Conservation (phyloP, 2,888 invertebrate species). For the Watsonalla binaria region DNA sequence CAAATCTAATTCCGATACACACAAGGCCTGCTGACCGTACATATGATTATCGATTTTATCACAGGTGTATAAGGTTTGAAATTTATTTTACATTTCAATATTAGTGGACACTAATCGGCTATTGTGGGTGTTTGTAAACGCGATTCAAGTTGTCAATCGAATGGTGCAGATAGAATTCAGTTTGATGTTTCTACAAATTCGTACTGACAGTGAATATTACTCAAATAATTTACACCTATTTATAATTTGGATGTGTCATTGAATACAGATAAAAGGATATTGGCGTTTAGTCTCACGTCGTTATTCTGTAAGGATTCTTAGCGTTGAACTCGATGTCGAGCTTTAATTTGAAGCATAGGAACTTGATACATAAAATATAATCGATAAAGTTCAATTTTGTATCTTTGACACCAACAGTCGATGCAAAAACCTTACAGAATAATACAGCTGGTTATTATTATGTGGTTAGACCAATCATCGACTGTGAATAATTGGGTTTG, state of each 20-base stretch:
- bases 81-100: background rate
- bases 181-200: constrained; percentile 1
- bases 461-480: no score
- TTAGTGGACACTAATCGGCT: constrained; percentile 2
- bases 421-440: background rate
- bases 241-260: background rate
- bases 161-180: constrained; percentile 19
- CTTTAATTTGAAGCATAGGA: no score
- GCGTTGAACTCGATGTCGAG: no score
- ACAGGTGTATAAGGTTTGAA: constrained; percentile 3
- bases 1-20: constrained; percentile 8
- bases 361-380: background rate
- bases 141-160: constrained; percentile 20
- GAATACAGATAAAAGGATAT: background rate
- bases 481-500: no score
- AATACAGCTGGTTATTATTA: no score
- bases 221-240: background rate
- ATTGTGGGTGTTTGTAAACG: constrained; percentile 18
- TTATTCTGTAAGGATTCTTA: no score
- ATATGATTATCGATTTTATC: constrained; percentile 5
- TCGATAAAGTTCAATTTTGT: no score
- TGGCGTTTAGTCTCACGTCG: background rate
- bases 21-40: constrained; percentile 3
- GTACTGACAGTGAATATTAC: background rate
- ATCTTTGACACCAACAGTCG: no score